These are phyloP conservation scores for Falco biarmicus DNA, from an alignment of 2,797 vertebrate genomes.

Conservation along the genomic window DNA sequence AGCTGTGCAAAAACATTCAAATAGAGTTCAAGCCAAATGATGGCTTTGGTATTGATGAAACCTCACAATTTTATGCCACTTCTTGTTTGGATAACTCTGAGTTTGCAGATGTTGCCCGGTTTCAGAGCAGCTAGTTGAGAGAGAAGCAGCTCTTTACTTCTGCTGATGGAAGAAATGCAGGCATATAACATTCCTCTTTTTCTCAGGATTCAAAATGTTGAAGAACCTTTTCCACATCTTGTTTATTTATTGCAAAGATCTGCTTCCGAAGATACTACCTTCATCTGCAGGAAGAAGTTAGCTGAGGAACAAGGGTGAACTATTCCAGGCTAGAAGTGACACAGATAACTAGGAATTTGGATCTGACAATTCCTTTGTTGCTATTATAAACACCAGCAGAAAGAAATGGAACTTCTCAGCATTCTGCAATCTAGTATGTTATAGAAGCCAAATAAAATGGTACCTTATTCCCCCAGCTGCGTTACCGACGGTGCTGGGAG, in stretches of 20 bases:
- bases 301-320: background rate
- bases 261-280: rapidly evolving
- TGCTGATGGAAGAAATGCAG: background rate
- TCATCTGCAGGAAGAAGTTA: background rate
- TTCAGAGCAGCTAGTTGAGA: background rate
- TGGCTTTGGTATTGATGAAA: background rate
- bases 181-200: background rate
- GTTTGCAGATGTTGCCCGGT: background rate
- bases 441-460: background rate
- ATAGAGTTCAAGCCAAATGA: background rate
- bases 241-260: background rate
- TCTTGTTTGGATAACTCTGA: background rate
- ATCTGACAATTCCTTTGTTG: background rate
- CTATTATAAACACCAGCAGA: background rate
- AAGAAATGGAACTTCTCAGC: background rate
- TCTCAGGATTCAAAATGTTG: background rate
- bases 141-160: background rate
- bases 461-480: rapidly evolving
- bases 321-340: background rate
- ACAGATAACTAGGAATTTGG: background rate
- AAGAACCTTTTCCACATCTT: background rate
- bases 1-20: background rate
- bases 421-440: background rate
- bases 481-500: rapidly evolving
- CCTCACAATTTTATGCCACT: background rate